Conservation (phyloP, 2,113 vertebrate species). For the Aphyosemion australe region DNA sequence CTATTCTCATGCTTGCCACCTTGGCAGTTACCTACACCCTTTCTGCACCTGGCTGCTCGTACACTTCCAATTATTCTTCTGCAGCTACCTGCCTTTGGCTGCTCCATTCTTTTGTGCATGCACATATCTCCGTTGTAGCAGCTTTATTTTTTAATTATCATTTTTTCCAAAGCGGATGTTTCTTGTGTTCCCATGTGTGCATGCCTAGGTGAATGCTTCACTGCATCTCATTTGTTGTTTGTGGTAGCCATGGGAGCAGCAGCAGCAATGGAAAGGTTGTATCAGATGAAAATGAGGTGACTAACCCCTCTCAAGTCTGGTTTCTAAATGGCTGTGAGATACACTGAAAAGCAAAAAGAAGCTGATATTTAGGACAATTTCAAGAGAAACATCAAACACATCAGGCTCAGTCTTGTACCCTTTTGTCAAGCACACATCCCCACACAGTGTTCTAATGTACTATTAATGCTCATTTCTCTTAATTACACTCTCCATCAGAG, state of each 20-base stretch:
- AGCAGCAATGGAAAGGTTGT: neutral
- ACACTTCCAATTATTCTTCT: slow-evolving; percentile 4
- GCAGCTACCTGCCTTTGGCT: neutral
- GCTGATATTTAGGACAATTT: slow-evolving; percentile 2
- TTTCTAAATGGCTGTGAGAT: neutral
- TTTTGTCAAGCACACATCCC: slow-evolving; percentile 13
- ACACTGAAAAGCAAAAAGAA: slow-evolving; percentile 1
- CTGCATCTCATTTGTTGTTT: slow-evolving; percentile 9
- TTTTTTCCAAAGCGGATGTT: neutral
- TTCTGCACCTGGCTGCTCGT: slow-evolving; percentile 13
- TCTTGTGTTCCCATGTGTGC: neutral
- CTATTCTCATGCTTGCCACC: neutral
- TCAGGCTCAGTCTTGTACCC: slow-evolving; percentile 5
- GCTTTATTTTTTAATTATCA: slow-evolving; percentile 1
- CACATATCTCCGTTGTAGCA: neutral
- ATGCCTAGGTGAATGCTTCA: slow-evolving; percentile 8
- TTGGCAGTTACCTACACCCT: neutral
- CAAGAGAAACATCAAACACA: slow-evolving; percentile 5
- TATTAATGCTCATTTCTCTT: slow-evolving; percentile 66
- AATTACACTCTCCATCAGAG: slow-evolving; percentile 68
- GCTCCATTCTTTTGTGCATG: neutral
- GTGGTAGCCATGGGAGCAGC: slow-evolving; percentile 35
- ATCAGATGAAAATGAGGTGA: slow-evolving; percentile 17
- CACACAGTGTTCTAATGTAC: slow-evolving; percentile 47
- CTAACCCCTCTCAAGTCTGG: slow-evolving; percentile 18